Percentiles rank a stretch among this genome's conserved stretches.
Conservation (phyloP, 2,113 vertebrate species). For the Pionites leucogaster region DNA sequence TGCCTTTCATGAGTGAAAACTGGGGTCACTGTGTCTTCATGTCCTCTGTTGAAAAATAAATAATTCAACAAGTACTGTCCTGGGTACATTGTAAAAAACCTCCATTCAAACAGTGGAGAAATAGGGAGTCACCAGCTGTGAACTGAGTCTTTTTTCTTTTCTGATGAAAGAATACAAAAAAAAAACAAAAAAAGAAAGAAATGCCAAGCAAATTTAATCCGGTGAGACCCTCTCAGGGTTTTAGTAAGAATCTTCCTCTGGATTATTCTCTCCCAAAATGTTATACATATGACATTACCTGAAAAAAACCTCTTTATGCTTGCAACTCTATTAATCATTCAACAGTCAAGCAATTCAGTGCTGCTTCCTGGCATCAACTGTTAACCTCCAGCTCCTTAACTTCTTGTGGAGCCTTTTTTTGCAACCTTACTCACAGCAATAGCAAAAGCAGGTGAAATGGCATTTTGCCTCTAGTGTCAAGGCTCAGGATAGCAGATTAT, state of each 20-base stretch:
- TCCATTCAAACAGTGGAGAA: background rate
- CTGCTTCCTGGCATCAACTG: background rate
- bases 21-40: background rate
- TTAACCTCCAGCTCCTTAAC: background rate
- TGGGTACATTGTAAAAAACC: background rate
- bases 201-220: background rate
- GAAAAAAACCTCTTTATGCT: background rate
- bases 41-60: background rate
- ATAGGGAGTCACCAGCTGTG: background rate
- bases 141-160: background rate
- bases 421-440: background rate
- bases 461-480: background rate
- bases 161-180: background rate
- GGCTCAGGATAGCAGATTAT: background rate
- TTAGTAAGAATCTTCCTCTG: background rate
- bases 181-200: background rate
- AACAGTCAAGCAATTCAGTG: background rate
- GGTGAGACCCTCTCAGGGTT: background rate
- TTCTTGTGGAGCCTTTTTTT: background rate
- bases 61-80: background rate
- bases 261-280: background rate
- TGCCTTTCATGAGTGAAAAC: background rate
- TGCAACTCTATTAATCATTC: conserved; percentile 3
- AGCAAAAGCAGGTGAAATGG: background rate
- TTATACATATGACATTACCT: background rate